Percentiles rank a stretch among this genome's conserved stretches.
Evolutionary conservation across 2,797 vertebrate species (phyloP).

Genomic region (Anguilla obscura): DNA sequence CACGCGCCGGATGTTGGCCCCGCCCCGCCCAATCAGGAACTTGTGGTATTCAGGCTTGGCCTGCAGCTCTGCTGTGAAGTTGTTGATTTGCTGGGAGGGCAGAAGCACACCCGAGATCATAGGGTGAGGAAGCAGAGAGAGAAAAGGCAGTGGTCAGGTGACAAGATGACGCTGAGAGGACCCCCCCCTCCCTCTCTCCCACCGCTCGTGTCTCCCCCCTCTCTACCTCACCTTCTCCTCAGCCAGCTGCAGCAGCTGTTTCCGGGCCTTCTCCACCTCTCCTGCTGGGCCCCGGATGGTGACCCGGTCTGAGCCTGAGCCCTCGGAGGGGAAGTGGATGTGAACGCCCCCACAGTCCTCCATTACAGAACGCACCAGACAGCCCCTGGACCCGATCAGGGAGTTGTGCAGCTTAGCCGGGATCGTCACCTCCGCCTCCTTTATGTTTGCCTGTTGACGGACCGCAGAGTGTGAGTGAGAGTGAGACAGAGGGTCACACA

Average conservation of each 20-base stretch:
- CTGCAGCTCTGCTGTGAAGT: conserved; percentile 73
- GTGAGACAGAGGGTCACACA: not conserved
- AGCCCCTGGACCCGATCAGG: conserved; percentile 80
- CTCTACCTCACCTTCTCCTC: conserved; percentile 75
- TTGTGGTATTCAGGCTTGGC: conserved; percentile 81
- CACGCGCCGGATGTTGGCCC: conserved; percentile 75
- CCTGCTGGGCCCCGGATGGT: conserved; percentile 73
- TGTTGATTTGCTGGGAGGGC: conserved; percentile 74
- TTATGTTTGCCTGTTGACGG: conserved; percentile 74
- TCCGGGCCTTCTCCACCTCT: conserved; percentile 77
- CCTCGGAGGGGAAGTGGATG: conserved; percentile 79
- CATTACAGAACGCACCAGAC: conserved; percentile 81
- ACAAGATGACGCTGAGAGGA: not conserved
- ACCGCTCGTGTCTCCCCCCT: too few relatives aligned
- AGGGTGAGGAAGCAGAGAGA: not conserved
- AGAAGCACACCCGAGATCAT: not conserved
- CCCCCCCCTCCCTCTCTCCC: not conserved
- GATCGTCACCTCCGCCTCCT: conserved; percentile 76
- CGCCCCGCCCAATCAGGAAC: conserved; percentile 77
- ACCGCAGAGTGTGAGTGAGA: not conserved
- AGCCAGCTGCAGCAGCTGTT: conserved; percentile 76
- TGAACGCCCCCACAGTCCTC: conserved; percentile 82
- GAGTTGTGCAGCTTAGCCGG: conserved; percentile 81
- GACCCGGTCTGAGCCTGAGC: conserved; percentile 76
- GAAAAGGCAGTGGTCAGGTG: not conserved